phyloP scores from a whole-genome alignment of 2,888 invertebrate species.

The Cephalotes varians region DNA sequence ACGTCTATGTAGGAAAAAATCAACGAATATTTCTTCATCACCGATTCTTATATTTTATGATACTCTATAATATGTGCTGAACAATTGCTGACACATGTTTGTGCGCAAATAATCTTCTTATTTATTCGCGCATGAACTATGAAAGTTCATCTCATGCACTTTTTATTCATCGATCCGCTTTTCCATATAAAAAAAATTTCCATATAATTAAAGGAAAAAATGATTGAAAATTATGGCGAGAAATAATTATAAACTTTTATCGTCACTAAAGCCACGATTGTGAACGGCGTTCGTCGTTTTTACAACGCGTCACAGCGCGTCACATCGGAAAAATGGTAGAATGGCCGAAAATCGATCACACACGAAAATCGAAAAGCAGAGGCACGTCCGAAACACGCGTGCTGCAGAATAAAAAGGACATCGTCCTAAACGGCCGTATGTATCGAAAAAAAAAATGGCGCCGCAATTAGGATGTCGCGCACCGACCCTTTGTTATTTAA shows the following conservation, averaged over 20 bases:
- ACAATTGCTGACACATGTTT: not conserved
- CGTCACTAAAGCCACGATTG: not conserved
- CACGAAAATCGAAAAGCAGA: slow-evolving; percentile 49
- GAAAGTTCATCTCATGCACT: not conserved
- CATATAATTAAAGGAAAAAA: slow-evolving; percentile 12
- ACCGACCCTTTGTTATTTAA: slow-evolving; percentile 66
- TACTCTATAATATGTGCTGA: not conserved
- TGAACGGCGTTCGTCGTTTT: slow-evolving; percentile 33
- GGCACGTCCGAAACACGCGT: slow-evolving; percentile 53
- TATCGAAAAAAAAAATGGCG: slow-evolving; percentile 73
- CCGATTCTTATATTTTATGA: not conserved
- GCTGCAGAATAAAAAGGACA: slow-evolving; percentile 46
- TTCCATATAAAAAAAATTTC: not conserved
- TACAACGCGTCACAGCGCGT: slow-evolving; percentile 28
- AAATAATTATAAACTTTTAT: slow-evolving; percentile 35
- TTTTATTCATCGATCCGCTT: not conserved
- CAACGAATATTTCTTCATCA: not conserved
- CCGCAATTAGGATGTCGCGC: slow-evolving; percentile 65
- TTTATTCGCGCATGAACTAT: not conserved
- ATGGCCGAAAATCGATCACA: slow-evolving; percentile 49
- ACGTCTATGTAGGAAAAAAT: not conserved
- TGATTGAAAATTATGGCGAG: not conserved
- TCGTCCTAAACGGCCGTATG: slow-evolving; percentile 55
- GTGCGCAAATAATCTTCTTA: not conserved
- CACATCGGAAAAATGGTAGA: slow-evolving; percentile 48